Evolutionary conservation across 2,888 invertebrate genomes (phyloP).

Genomic region (Microctonus aethiopoides): DNA sequence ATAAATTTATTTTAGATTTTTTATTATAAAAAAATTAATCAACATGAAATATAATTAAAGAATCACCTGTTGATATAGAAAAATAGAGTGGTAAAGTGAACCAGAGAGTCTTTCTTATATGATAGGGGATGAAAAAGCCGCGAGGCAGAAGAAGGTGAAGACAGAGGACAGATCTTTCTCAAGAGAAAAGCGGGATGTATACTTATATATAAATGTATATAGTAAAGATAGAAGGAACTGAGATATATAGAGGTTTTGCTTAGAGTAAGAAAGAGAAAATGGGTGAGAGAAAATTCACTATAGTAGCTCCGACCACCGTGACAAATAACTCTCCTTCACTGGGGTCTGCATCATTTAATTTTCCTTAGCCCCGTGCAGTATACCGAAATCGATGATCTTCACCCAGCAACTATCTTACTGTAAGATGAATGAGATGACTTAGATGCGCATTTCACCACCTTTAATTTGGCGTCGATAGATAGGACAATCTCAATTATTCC

Average conservation of each 20-base stretch:
- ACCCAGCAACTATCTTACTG: slow-evolving; percentile 59
- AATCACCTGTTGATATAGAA: background rate
- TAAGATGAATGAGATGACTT: slow-evolving; percentile 65
- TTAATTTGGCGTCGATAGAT: slow-evolving; percentile 54
- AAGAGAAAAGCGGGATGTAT: background rate
- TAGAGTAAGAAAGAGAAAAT: slow-evolving; percentile 3
- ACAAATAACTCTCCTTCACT: slow-evolving; percentile 66
- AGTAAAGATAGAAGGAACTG: slow-evolving; percentile 19
- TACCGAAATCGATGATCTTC: slow-evolving; percentile 65
- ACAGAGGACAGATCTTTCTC: slow-evolving; percentile 16
- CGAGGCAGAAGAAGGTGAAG: background rate
- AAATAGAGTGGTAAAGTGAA: slow-evolving; percentile 17
- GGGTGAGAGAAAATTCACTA: slow-evolving; percentile 33
- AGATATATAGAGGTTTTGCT: slow-evolving; percentile 17
- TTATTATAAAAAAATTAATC: no score
- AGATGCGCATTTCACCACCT: slow-evolving; percentile 60
- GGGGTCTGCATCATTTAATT: slow-evolving; percentile 66
- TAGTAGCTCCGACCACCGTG: slow-evolving; percentile 51
- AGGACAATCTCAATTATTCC: slow-evolving; percentile 62
- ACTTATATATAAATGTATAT: background rate
- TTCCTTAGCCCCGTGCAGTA: slow-evolving; percentile 59
- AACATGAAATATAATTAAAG: background rate
- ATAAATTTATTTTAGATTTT: no score
- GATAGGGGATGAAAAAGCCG: background rate
- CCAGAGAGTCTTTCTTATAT: slow-evolving; percentile 6